phyloP scores from a whole-genome alignment of 1,140 invertebrate genomes.

The Aradophagus sp. region DNA sequence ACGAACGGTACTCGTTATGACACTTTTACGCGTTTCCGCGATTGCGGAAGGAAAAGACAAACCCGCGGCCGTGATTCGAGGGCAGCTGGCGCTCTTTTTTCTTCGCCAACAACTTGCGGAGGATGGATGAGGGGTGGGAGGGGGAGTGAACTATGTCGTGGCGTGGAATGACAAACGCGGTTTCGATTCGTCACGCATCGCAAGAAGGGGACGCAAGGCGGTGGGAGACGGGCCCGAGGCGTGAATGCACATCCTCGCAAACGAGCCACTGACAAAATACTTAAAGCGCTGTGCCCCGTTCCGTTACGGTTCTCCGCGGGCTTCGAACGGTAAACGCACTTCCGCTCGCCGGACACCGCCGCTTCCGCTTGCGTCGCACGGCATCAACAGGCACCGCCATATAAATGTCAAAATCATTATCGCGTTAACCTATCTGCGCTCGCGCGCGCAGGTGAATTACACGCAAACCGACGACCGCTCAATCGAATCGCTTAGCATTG shows the following conservation, averaged over 20 bases:
- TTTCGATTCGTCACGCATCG: constrained; percentile 51
- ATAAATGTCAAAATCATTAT: constrained; percentile 52
- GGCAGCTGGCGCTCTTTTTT: too few species aligned
- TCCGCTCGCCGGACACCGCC: constrained; percentile 37
- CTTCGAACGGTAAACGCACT: constrained; percentile 58
- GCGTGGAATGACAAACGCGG: constrained; percentile 25
- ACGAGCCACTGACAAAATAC: constrained; percentile 54
- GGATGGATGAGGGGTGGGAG: too few species aligned
- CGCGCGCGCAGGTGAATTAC: constrained; percentile 20
- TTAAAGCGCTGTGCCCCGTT: constrained; percentile 46
- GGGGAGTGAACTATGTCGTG: constrained; percentile 59
- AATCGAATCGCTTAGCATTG: constrained; percentile 11
- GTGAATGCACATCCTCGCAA: constrained; percentile 51
- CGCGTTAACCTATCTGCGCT: constrained; percentile 24
- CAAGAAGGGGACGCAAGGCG: constrained; percentile 21
- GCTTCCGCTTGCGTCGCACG: constrained; percentile 46
- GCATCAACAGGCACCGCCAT: constrained; percentile 43
- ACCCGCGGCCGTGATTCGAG: too few species aligned
- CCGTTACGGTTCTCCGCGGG: constrained; percentile 54
- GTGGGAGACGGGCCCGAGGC: constrained; percentile 15
- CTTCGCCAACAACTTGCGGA: too few species aligned
- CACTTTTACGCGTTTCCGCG: too few species aligned
- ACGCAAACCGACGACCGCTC: constrained; percentile 21
- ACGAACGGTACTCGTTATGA: too few species aligned
- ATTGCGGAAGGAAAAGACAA: too few species aligned